phyloP scores from a whole-genome alignment of 37 sponge, comb jelly and placozoan genomes.

The Petrosia ficiformis region DNA sequence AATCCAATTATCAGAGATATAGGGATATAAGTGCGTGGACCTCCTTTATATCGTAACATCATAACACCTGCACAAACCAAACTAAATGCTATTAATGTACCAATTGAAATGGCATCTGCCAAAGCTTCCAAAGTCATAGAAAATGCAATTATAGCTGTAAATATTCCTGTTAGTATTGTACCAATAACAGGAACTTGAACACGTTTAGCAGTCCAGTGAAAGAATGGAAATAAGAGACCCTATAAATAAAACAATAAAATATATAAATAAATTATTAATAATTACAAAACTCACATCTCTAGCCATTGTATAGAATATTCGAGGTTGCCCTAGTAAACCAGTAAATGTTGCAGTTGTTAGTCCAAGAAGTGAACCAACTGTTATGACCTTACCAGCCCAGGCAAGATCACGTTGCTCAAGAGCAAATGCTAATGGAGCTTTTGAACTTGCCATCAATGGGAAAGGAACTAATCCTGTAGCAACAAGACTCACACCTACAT shows the following conservation, averaged over 20 bases:
- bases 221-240: neutral
- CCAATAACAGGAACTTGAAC: neutral
- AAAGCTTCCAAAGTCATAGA: slow-evolving; percentile 9
- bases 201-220: neutral
- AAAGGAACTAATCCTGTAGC: slow-evolving; percentile 22
- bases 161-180: slow-evolving; percentile 8
- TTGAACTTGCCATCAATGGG: neutral
- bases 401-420: neutral
- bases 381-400: slow-evolving; percentile 6
- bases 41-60: slow-evolving; percentile 11
- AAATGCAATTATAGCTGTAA: slow-evolving; percentile 5
- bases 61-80: slow-evolving; percentile 22
- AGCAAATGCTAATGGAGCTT: slow-evolving; percentile 12
- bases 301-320: slow-evolving; percentile 15
- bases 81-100: slow-evolving; percentile 16
- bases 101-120: slow-evolving; percentile 19
- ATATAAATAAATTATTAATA: neutral
- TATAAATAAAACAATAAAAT: neutral
- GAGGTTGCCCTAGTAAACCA: slow-evolving; percentile 9
- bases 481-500: slow-evolving; percentile 13
- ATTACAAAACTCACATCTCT: slow-evolving; percentile 16
- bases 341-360: slow-evolving; percentile 13
- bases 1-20: slow-evolving; percentile 6
- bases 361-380: slow-evolving; percentile 5
- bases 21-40: neutral